These are phyloP conservation scores for Ceratitis capitata DNA, from an alignment of 1,140 invertebrate genomes.

Conservation along the genomic window DNA sequence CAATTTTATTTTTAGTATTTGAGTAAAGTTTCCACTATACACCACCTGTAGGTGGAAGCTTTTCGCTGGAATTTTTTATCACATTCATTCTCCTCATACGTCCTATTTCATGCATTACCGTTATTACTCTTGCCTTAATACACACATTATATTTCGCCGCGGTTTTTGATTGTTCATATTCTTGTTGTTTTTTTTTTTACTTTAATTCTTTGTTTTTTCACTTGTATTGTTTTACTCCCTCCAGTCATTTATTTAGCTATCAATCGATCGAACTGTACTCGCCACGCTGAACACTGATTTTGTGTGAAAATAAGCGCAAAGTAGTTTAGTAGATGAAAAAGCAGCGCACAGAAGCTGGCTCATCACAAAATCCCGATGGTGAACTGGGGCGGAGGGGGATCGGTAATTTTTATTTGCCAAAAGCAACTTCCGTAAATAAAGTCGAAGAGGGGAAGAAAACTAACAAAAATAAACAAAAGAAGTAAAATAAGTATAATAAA, in stretches of 20 bases:
- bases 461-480: not conserved
- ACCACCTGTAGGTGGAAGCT: too few relatives aligned
- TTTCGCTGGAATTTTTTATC: not conserved
- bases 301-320: not conserved
- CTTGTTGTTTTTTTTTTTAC: not conserved
- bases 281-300: not conserved
- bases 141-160: not conserved
- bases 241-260: not conserved
- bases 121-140: not conserved
- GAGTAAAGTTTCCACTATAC: too few relatives aligned
- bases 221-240: not conserved
- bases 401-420: not conserved
- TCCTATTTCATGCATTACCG: not conserved
- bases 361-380: too few relatives aligned
- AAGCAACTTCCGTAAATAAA: not conserved
- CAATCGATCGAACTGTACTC: not conserved
- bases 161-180: not conserved
- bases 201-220: not conserved
- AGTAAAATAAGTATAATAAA: not conserved
- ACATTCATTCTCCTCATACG: not conserved
- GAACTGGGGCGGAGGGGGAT: not conserved
- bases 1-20: too few relatives aligned
- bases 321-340: too few relatives aligned
- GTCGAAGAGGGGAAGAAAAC: too few relatives aligned
- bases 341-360: not conserved